Base-by-base conservation (phyloP, 2,113 vertebrate genomes). In the Syngnathus scovelli region DNA sequence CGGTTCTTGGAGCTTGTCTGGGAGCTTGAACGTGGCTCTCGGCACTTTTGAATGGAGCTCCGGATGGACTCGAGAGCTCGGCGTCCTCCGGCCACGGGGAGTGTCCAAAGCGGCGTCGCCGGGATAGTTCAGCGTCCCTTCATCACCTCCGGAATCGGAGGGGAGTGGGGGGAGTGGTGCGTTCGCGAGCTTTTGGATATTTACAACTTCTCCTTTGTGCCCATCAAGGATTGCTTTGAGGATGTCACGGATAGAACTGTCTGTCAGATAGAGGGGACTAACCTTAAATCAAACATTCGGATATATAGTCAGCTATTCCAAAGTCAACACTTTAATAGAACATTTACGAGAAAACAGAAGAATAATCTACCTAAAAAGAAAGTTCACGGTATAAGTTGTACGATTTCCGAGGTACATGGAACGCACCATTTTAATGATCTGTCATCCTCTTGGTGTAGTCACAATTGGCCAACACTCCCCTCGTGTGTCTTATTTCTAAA, bases 401-500 rank as follows among this genome's bases (percentile, higher is more conserved):
- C 41, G 0, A 67, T 84, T 78, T 84, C 81, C 83, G 70, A 76
- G 74, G 16, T 33, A 69, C 44, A 18, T 0, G 11, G 4, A 85
- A 87, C 38, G 77, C 77, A 77, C 4, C 79, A 75, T 66, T 41
- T 62, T 78, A 72, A 51, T 77, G 70, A 66, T 62, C 68, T 18
- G 60, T 75, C 62, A 54, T 55, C 21, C 68, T 59, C 51, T 21
- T 3, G 10, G 44, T 16, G 18, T 4, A n/a, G 5, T 41, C 13
- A n/a, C 62, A 65, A 70, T 63, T 83, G 86, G 66, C 79, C 86
- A 88, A 88, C 75, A 85, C n/a, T 75, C 75, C 88, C 88, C 83
- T 89, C 88, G 84, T 86, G 88, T 80, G 88, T 87, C 71, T 79
- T 78, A 72, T 78, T 66, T 61, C 59, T 62, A 78, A 60, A 89